phyloP scores from a whole-genome alignment of 2,797 vertebrate species.

The Clamator glandarius region DNA sequence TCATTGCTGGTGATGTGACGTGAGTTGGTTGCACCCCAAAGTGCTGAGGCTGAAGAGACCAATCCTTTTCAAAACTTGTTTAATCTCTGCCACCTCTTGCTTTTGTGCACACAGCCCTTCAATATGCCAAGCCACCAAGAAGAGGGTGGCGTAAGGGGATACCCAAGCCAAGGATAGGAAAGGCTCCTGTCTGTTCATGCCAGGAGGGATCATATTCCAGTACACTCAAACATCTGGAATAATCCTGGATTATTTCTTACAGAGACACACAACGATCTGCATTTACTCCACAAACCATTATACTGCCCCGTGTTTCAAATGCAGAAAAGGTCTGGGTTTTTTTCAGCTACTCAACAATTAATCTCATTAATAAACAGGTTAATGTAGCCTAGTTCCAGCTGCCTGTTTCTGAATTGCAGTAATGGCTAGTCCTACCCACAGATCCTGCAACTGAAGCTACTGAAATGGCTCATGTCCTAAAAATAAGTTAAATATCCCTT shows the following conservation, averaged over 20 bases:
- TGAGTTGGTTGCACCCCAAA: not conserved
- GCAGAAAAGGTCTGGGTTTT: not conserved
- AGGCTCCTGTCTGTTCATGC: accelerated
- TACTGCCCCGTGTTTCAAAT: not conserved
- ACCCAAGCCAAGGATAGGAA: accelerated
- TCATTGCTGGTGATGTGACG: accelerated
- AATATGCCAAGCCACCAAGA: not conserved
- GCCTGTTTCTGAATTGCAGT: not conserved
- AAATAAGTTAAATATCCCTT: not conserved
- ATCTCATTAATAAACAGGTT: not conserved
- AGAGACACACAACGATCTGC: not conserved
- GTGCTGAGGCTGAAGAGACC: not conserved
- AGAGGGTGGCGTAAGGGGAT: not conserved
- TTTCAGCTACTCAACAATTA: not conserved
- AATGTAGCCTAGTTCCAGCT: not conserved
- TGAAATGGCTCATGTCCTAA: not conserved
- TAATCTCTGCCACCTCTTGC: not conserved
- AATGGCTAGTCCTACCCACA: not conserved
- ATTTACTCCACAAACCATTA: not conserved
- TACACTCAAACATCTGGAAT: not conserved
- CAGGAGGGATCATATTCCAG: not conserved
- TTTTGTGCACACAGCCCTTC: not conserved
- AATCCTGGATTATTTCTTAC: not conserved
- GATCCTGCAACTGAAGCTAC: not conserved
- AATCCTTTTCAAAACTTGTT: not conserved